Conservation (phyloP, 1,140 invertebrate genomes). For the Oscheius sp. region DNA sequence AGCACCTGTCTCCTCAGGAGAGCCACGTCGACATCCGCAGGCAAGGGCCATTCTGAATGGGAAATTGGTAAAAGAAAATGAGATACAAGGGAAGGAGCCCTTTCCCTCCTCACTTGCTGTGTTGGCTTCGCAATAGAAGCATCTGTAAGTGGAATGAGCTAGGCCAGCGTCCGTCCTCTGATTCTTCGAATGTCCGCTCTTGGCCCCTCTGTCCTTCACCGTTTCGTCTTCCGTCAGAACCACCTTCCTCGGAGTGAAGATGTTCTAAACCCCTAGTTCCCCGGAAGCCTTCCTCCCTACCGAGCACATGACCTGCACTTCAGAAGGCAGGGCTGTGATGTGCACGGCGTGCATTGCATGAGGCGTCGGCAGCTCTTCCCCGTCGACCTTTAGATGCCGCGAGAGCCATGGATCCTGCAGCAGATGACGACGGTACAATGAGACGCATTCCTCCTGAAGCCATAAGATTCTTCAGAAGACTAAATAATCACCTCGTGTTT, state of each 20-base stretch:
- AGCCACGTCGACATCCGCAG: slow-evolving; percentile 4
- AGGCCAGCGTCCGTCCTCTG: slow-evolving; percentile 5
- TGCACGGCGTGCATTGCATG: not conserved
- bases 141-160: slow-evolving; percentile 24
- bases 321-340: slow-evolving; percentile 20
- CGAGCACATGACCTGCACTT: slow-evolving; percentile 27
- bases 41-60: not conserved
- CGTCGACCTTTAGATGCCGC: not conserved
- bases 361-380: not conserved
- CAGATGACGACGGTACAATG: slow-evolving; percentile 13
- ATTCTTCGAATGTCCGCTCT: slow-evolving; percentile 23
- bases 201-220: slow-evolving; percentile 20
- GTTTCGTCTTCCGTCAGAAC: slow-evolving; percentile 1
- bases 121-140: slow-evolving; percentile 16
- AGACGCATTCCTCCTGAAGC: slow-evolving; percentile 12
- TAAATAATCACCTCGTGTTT: slow-evolving; percentile 4
- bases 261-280: slow-evolving; percentile 2
- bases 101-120: not conserved
- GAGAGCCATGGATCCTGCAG: slow-evolving; percentile 15
- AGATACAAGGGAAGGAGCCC: not conserved
- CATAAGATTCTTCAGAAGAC: not conserved
- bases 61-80: not conserved
- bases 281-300: not conserved
- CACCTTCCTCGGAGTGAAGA: slow-evolving; percentile 22
- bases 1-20: slow-evolving; percentile 20